Evolutionary conservation across 2,797 vertebrate genomes (phyloP).

Genomic region (Enoplosus armatus): DNA sequence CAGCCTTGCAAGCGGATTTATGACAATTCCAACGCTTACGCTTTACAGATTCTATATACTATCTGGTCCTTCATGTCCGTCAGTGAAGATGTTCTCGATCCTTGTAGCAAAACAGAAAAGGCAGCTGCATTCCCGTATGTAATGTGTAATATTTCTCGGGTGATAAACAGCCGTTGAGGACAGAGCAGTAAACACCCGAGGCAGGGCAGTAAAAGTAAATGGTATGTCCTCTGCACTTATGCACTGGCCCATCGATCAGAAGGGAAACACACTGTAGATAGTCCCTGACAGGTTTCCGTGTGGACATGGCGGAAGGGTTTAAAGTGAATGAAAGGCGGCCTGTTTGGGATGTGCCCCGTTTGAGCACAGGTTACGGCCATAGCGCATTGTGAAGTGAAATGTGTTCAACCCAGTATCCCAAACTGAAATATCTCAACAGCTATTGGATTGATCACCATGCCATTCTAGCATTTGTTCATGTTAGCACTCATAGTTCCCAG

Average conservation of each 20-base stretch:
- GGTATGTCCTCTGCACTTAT: constrained; percentile 43
- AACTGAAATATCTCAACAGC: background rate
- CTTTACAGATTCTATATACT: constrained; percentile 17
- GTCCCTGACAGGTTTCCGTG: constrained; percentile 20
- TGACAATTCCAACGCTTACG: constrained; percentile 8
- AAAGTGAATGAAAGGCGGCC: background rate
- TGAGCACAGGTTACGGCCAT: constrained; percentile 39
- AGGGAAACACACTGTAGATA: constrained; percentile 32
- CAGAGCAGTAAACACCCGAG: constrained; percentile 46
- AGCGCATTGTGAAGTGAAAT: constrained; percentile 21
- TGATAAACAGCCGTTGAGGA: constrained; percentile 47
- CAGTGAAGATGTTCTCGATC: constrained; percentile 10
- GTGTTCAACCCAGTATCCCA: background rate
- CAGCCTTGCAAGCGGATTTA: constrained; percentile 21
- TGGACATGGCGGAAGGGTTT: constrained; percentile 17
- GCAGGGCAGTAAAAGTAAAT: constrained; percentile 61
- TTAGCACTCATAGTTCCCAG: background rate
- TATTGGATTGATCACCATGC: too few species aligned
- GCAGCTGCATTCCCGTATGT: constrained; percentile 17
- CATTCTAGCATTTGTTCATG: background rate
- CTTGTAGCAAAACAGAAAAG: constrained; percentile 4
- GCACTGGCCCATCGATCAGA: constrained; percentile 52
- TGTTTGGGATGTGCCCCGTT: constrained; percentile 25
- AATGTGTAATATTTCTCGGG: constrained; percentile 25
- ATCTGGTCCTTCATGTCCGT: constrained; percentile 6